Conservation (phyloP, 2,113 vertebrate genomes). For the Conger conger region DNA sequence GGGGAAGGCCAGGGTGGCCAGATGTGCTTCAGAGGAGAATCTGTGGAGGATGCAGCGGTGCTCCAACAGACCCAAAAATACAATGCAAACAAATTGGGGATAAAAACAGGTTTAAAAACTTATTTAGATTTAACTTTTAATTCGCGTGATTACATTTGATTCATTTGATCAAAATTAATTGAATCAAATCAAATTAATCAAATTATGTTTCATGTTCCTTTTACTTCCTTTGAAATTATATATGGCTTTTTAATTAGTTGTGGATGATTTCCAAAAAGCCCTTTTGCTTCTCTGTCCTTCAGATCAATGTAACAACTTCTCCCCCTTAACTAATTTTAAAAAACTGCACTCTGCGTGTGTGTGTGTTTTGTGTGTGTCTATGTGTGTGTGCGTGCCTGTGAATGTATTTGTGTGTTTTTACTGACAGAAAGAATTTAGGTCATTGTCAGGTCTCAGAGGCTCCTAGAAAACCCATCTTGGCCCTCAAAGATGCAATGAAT, state of each 20-base stretch:
- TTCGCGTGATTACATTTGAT: too few species aligned
- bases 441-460: conserved; percentile 36
- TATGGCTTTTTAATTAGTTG: conserved; percentile 12
- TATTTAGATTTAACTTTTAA: too few species aligned
- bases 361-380: conserved; percentile 1
- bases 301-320: conserved; percentile 1
- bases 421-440: conserved; percentile 22
- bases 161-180: too few species aligned
- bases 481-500: conserved; percentile 44
- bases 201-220: neutral
- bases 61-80: neutral
- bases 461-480: conserved; percentile 38
- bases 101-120: neutral
- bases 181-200: neutral
- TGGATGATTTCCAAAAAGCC: conserved; percentile 24
- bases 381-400: neutral
- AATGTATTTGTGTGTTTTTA: neutral
- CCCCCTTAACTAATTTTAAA: conserved; percentile 33
- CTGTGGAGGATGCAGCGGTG: neutral
- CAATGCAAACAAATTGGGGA: neutral
- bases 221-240: neutral
- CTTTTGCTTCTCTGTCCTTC: conserved; percentile 22
- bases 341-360: neutral
- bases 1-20: neutral
- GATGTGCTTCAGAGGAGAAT: neutral